Evolutionary conservation across 30 jellyfish, hydroid and myxozoan genomes (phyloP), one percentile per base, ranked within the genome.

Genomic region (Pseudorhiza aurosa): DNA sequence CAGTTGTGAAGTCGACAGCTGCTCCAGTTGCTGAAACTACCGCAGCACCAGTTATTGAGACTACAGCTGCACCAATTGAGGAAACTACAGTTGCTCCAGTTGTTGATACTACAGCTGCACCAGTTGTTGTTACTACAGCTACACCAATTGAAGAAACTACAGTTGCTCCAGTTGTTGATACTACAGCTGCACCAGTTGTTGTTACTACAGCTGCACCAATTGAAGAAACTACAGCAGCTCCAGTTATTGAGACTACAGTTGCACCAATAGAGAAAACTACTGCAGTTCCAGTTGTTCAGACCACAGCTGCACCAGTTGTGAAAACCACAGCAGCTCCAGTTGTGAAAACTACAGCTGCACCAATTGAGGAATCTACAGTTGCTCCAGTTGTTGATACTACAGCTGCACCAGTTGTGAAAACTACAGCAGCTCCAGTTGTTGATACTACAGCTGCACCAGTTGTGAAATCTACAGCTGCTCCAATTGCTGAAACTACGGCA

Each of bases 401-500:
- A 0, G 90, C 73, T 36, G 88, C 77, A 29, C 75, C 75, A 67
- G 65, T 43, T 24, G 2, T 67, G 0, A 68, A 67, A 24, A 67
- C 81, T 0, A 43, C 62, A 0, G 69, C 69, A 9, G 31, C 83
- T 43, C 83, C 50, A 24, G 45, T 69, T 35, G 1, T 19, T 0
- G 69, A 69, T 37, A 69, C 83, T 14, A 67, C 81, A 15, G 81
- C 81, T 67, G 81, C 81, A 33, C 81, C 81, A 36, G 81, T 67
- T 64, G 50, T 39, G 50, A 12, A 39, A 39, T 7, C 50, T 7
- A 46, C 71, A 3, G 28, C 72, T 14, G 84, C 50, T 27, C 83
- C 83, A 69, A 45, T 47, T 43, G 70, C 43, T 2, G 83, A 69
- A 42, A 47, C 69, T 4, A 43, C 88, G 6, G 77, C 75, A 3